Evolutionary conservation across 2,797 vertebrate genomes (phyloP).

Genomic region (Tamandua tetradactyla): DNA sequence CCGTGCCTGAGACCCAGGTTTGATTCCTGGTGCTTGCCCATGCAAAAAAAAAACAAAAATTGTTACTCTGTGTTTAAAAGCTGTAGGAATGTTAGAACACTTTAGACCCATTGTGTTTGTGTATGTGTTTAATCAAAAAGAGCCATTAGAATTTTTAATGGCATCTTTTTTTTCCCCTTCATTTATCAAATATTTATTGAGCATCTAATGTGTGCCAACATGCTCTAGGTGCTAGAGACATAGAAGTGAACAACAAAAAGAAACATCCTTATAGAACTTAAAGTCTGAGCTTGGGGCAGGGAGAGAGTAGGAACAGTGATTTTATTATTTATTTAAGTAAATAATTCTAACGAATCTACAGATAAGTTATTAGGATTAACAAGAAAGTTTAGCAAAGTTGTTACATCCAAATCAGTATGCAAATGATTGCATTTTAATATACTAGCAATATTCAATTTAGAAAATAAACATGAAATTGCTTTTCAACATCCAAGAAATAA

Average conservation of each 20-base stretch:
- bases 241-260: background rate
- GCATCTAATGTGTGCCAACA: background rate
- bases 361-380: background rate
- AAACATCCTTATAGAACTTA: background rate
- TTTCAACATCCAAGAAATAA: background rate
- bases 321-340: conserved; percentile 24
- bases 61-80: background rate
- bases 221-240: background rate
- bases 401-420: background rate
- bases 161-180: background rate
- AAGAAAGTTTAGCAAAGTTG: background rate
- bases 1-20: no score
- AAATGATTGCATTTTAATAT: background rate
- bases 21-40: no score
- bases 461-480: background rate
- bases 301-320: background rate
- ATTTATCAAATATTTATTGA: background rate
- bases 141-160: background rate
- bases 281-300: background rate
- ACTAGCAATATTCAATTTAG: background rate
- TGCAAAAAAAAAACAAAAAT: no score
- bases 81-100: background rate
- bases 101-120: background rate
- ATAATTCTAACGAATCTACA: background rate
- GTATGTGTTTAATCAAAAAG: background rate